Evolutionary conservation across 2,113 vertebrate species (phyloP).

Genomic region (Ceratotherium simum): DNA sequence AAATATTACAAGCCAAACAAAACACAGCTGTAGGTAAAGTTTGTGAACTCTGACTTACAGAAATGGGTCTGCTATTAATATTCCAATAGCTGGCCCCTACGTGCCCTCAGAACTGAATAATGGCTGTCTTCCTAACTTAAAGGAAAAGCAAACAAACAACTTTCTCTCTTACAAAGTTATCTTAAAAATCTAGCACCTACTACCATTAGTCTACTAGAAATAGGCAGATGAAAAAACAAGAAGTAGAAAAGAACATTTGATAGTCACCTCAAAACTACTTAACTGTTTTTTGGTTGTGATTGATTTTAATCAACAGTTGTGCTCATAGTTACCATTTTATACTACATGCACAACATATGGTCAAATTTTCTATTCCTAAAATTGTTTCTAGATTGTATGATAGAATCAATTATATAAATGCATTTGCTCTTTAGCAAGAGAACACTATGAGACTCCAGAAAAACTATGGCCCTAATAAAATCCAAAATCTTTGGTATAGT

Average conservation of each 20-base stretch:
- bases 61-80: neutral
- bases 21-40: neutral
- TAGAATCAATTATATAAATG: neutral
- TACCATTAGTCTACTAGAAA: neutral
- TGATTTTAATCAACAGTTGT: neutral
- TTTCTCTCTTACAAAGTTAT: neutral
- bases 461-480: neutral
- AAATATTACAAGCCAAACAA: neutral
- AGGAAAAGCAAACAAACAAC: neutral
- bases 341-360: neutral
- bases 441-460: neutral
- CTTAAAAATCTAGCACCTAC: neutral
- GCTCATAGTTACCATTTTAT: neutral
- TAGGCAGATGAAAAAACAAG: neutral
- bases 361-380: neutral
- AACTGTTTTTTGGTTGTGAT: neutral
- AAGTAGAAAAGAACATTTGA: neutral
- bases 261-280: neutral
- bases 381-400: neutral
- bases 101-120: slow-evolving; percentile 22
- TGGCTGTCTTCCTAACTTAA: neutral
- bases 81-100: neutral
- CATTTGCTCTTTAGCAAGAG: slow-evolving; percentile 18
- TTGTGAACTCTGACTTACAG: neutral
- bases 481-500: neutral